phyloP scores from a whole-genome alignment of 1,140 invertebrate genomes.

The Drosophila quadrilineata region DNA sequence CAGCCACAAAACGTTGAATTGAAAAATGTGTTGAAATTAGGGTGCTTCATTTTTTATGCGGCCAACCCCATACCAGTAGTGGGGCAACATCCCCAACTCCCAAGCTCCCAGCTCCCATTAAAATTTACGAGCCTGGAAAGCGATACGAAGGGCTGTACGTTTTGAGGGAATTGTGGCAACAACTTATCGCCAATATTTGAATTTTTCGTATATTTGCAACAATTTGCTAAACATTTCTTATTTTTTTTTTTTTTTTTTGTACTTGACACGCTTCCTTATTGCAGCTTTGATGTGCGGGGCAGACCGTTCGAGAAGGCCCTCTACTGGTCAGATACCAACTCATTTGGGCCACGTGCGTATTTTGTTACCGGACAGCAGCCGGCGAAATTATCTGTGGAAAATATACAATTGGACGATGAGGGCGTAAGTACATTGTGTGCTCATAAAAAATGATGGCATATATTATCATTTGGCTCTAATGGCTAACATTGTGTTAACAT shows the following conservation, averaged over 20 bases:
- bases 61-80: neutral
- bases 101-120: slow-evolving; percentile 31
- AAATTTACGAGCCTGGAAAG: slow-evolving; percentile 61
- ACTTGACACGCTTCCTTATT: slow-evolving; percentile 54
- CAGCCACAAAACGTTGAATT: slow-evolving; percentile 48
- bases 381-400: slow-evolving; percentile 89
- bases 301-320: slow-evolving; percentile 88
- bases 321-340: slow-evolving; percentile 89
- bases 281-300: slow-evolving; percentile 91
- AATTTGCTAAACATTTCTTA: slow-evolving; percentile 10
- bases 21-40: slow-evolving; percentile 53
- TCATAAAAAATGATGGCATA: slow-evolving; percentile 32
- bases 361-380: slow-evolving; percentile 89
- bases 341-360: slow-evolving; percentile 89
- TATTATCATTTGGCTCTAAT: slow-evolving; percentile 18
- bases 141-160: slow-evolving; percentile 22
- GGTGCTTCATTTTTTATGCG: slow-evolving; percentile 25
- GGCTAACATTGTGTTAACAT: slow-evolving; percentile 38
- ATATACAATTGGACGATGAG: slow-evolving; percentile 91
- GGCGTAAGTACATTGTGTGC: slow-evolving; percentile 83
- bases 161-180: slow-evolving; percentile 48
- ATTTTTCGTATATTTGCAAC: slow-evolving; percentile 9
- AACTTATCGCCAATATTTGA: slow-evolving; percentile 62
- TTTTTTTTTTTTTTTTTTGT: slow-evolving; percentile 1
- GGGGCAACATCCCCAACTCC: too few species aligned